Evolutionary conservation across 2,888 invertebrate genomes (phyloP), one percentile per base, ranked within the genome.

Genomic region (Drosophila prolongata): DNA sequence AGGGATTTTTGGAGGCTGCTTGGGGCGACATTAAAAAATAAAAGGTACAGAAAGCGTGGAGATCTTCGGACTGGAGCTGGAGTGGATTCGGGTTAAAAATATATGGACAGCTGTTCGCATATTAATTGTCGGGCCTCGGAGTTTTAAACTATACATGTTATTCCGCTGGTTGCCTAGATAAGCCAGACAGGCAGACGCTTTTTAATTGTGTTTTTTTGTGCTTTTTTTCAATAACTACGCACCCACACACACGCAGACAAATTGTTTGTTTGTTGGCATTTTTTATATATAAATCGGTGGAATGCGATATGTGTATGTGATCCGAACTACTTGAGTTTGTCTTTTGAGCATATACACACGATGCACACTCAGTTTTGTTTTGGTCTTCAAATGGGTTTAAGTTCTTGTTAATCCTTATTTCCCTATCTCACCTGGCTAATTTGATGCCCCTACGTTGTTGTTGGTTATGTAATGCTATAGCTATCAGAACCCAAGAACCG

Each of bases 171-270:
- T 73, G 68, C 79, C 74, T 76, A 80, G 85, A 83, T 84, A 87
- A 87, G 81, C 73, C 79, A 82, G 81, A 81, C 85, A 81, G 65
- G 50, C 75, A 68, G 75, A 77, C 76, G 71, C 72, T 72, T 61
- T 57, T 53, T 47, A 34, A 38, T 52, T 24, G 30, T 46, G 46
- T 19, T 40, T 54, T 56, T 40, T 38, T 35, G 30, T 46, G 61
- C 11, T 46, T 38, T 56, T 54, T 66, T 67, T 57, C 24, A 58
- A 69, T 70, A 70, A 70, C 69, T 69, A 71, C 68, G 66, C 77
- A 73, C 71, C 64, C 50, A 75, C 61, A 74, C 70, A 72, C 14
- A 14, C 27, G 9, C 13, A 24, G 13, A 10, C 35, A 24, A 13
- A 14, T 35, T 56, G 60, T 68, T 61, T 56, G 70, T 68, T 61